Evolutionary conservation across 2,888 invertebrate species (phyloP).

Genomic region (Mongoloraphidia duomilia): DNA sequence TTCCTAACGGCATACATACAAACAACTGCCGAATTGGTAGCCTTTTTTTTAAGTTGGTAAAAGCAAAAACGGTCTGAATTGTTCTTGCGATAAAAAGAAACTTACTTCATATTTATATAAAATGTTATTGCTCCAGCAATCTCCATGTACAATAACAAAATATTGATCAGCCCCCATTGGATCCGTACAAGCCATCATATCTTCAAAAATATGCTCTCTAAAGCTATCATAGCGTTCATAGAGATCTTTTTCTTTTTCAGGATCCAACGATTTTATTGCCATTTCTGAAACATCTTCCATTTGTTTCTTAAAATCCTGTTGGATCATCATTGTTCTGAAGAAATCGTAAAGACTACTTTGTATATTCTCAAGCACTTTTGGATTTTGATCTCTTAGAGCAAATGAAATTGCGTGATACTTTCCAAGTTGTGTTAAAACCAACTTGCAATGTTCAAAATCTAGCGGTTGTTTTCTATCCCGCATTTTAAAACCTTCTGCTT

Average conservation of each 20-base stretch:
- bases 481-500: no score
- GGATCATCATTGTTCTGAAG: conserved; percentile 7
- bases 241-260: background rate
- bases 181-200: conserved; percentile 6
- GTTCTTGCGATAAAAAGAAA: background rate
- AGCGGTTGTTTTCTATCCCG: conserved; percentile 13
- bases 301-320: no score
- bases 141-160: conserved; percentile 19
- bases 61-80: no score
- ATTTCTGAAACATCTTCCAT: background rate
- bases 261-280: background rate
- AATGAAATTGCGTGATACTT: conserved; percentile 22
- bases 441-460: conserved; percentile 18
- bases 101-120: conserved; percentile 18
- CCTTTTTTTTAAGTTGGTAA: no score
- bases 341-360: conserved; percentile 11
- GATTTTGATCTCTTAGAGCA: conserved; percentile 18
- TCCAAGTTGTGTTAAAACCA: conserved; percentile 20
- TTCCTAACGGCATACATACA: no score
- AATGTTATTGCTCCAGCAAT: conserved; percentile 20
- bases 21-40: no score
- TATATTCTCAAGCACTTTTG: conserved; percentile 15
- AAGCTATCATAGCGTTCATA: conserved; percentile 11
- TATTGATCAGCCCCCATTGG: conserved; percentile 11
- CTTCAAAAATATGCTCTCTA: conserved; percentile 2